These are phyloP conservation scores for Pandemis corylana DNA, from an alignment of 2,888 invertebrate species.

Conservation along the genomic window DNA sequence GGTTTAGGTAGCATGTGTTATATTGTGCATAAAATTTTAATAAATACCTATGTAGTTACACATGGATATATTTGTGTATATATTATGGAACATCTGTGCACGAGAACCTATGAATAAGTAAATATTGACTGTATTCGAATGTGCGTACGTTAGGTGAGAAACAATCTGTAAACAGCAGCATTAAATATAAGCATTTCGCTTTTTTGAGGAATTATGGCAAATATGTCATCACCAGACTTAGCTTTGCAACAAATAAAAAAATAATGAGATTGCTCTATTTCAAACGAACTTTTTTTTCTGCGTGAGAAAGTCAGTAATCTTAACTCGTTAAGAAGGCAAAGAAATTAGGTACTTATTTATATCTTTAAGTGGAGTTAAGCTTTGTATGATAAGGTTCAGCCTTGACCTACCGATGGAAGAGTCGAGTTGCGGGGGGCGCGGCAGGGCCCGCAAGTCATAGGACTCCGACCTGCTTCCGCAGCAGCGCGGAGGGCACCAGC, in stretches of 20 bases:
- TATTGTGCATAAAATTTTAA: slow-evolving; percentile 15
- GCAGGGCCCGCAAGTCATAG: slow-evolving; percentile 72
- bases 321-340: not conserved
- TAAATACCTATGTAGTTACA: slow-evolving; percentile 9
- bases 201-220: not conserved
- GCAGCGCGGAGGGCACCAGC: slow-evolving; percentile 60
- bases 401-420: slow-evolving; percentile 68
- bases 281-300: too few species aligned
- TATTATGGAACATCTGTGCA: slow-evolving; percentile 15
- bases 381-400: slow-evolving; percentile 38
- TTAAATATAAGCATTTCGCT: slow-evolving; percentile 39
- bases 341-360: not conserved
- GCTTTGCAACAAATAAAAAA: too few species aligned
- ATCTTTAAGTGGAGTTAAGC: not conserved
- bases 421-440: slow-evolving; percentile 69
- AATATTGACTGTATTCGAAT: not conserved
- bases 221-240: not conserved
- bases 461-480: slow-evolving; percentile 62
- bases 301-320: not conserved
- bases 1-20: not conserved
- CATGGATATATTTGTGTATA: not conserved
- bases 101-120: slow-evolving; percentile 1
- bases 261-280: too few species aligned
- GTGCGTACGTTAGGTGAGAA: slow-evolving; percentile 50
- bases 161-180: slow-evolving; percentile 52